These are phyloP conservation scores for Habropoda laboriosa DNA, from an alignment of 1,140 invertebrate species.

Conservation along the genomic window DNA sequence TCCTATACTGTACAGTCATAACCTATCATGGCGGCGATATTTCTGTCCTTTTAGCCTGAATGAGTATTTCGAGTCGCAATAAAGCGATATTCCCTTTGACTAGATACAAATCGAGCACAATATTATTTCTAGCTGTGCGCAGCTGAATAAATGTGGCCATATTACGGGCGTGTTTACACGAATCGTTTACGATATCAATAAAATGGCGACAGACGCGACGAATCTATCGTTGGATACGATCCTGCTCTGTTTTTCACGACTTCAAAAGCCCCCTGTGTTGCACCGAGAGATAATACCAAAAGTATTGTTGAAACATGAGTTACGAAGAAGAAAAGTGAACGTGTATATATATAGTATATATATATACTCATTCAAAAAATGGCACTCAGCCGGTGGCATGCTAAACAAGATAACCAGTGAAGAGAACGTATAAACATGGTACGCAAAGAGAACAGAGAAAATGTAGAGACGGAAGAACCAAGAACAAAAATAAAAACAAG, in stretches of 20 bases:
- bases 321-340: not conserved
- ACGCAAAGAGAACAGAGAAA: constrained; percentile 9
- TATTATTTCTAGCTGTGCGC: constrained; percentile 2
- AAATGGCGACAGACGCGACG: not conserved
- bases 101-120: not conserved
- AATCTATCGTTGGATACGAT: not conserved
- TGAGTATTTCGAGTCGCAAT: not conserved
- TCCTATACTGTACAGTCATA: not conserved
- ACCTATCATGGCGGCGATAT: not conserved
- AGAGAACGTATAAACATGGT: constrained; percentile 28
- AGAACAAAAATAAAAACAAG: not conserved
- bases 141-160: constrained; percentile 13
- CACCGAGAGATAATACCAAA: not conserved
- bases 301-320: no score
- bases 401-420: constrained; percentile 45
- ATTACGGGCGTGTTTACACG: not conserved
- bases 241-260: no score
- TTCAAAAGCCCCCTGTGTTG: not conserved
- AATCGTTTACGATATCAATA: constrained; percentile 4
- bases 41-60: not conserved
- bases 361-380: constrained; percentile 1
- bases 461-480: not conserved
- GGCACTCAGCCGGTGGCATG: constrained; percentile 20
- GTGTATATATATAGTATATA: no score
- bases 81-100: not conserved